Percentiles rank a stretch among this genome's conserved stretches.
Conservation (phyloP, 2,888 invertebrate species). For the Torymus texanus region DNA sequence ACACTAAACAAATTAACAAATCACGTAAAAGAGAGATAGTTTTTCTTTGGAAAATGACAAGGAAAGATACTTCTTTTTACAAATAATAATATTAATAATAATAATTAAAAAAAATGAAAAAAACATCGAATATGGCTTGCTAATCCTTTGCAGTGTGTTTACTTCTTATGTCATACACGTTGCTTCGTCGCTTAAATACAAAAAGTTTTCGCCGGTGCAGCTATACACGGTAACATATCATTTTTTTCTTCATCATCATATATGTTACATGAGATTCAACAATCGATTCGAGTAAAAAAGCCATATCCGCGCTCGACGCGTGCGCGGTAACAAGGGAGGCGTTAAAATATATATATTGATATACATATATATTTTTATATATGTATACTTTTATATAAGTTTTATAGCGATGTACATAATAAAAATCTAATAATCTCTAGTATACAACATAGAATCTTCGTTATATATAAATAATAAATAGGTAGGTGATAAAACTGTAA, state of each 20-base stretch:
- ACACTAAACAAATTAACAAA: slow-evolving; percentile 49
- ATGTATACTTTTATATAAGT: slow-evolving; percentile 64
- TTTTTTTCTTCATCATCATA: slow-evolving; percentile 53
- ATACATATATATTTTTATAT: slow-evolving; percentile 55
- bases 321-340: slow-evolving; percentile 72
- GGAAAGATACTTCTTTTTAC: slow-evolving; percentile 49
- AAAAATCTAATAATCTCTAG: slow-evolving; percentile 73
- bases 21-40: slow-evolving; percentile 42
- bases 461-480: slow-evolving; percentile 72
- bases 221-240: slow-evolving; percentile 72
- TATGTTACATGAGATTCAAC: slow-evolving; percentile 74
- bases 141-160: slow-evolving; percentile 67
- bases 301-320: slow-evolving; percentile 68
- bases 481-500: slow-evolving; percentile 49
- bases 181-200: slow-evolving; percentile 67
- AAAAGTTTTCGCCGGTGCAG: slow-evolving; percentile 68
- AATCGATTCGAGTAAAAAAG: slow-evolving; percentile 73
- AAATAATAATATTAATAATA: slow-evolving; percentile 45
- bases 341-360: slow-evolving; percentile 67
- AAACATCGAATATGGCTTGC: slow-evolving; percentile 66
- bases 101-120: slow-evolving; percentile 53
- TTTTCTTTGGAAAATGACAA: slow-evolving; percentile 57
- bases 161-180: slow-evolving; percentile 67
- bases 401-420: slow-evolving; percentile 72
- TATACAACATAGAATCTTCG: slow-evolving; percentile 69